Percentiles rank a stretch among this genome's conserved stretches.
Conservation (phyloP, 2,888 invertebrate genomes). For the Odontothrips loti region DNA sequence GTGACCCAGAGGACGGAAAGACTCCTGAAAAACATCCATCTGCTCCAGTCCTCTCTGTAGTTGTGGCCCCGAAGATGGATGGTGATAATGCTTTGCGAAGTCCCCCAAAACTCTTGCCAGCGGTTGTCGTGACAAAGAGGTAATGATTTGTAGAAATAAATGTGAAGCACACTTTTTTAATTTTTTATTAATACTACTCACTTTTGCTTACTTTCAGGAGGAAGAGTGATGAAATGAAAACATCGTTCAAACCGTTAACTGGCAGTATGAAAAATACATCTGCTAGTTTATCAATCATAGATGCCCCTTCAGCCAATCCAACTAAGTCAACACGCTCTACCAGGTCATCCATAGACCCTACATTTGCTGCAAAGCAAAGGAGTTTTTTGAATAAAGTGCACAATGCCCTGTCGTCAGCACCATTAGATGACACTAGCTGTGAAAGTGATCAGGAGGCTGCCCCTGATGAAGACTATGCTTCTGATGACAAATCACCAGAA, state of each 20-base stretch:
- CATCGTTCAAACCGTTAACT: not conserved
- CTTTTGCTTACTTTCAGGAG: not conserved
- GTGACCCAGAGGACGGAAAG: not conserved
- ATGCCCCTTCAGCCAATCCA: not conserved
- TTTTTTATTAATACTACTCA: not conserved
- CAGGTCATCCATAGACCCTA: constrained; percentile 58
- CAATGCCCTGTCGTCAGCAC: constrained; percentile 16
- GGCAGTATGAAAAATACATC: constrained; percentile 11
- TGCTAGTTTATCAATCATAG: not conserved
- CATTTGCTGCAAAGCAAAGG: constrained; percentile 59
- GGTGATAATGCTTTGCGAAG: not conserved
- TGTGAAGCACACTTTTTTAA: not conserved
- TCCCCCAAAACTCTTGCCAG: not conserved
- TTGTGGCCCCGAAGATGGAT: not conserved
- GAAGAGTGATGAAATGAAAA: not conserved
- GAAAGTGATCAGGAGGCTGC: constrained; percentile 39
- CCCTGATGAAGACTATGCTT: constrained; percentile 45
- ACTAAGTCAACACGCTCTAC: constrained; percentile 48
- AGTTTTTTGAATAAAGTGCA: constrained; percentile 55
- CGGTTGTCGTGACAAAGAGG: not conserved
- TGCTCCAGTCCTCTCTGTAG: not conserved
- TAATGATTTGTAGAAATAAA: not conserved
- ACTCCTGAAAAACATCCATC: not conserved
- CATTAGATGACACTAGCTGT: constrained; percentile 43
- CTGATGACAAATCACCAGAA: not conserved